phyloP scores from a whole-genome alignment of 2,888 invertebrate genomes.

The Schizaphis graminum region DNA sequence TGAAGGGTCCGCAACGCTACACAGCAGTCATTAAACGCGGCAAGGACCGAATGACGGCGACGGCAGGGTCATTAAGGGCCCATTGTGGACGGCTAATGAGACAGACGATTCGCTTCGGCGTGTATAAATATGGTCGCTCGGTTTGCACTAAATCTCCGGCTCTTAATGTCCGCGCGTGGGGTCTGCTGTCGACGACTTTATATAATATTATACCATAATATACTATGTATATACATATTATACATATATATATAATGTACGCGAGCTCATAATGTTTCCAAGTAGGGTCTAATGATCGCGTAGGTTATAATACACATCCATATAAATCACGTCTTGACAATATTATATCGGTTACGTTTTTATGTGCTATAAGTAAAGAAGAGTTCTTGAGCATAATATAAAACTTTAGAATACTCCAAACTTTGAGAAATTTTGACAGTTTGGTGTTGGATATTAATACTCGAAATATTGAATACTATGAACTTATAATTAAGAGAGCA shows the following conservation, averaged over 20 bases:
- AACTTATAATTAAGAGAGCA: not conserved
- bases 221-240: not conserved
- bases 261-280: not conserved
- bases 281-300: not conserved
- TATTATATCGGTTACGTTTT: not conserved
- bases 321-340: conserved; percentile 21
- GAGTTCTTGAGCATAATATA: not conserved
- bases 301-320: not conserved
- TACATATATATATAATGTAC: not conserved
- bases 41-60: conserved; percentile 27
- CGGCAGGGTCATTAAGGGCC: conserved; percentile 57
- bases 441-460: not conserved
- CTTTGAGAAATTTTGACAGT: not conserved
- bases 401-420: not conserved
- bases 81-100: conserved; percentile 66
- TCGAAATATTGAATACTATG: not conserved
- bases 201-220: not conserved
- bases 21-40: conserved; percentile 58
- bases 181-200: conserved; percentile 4
- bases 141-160: conserved; percentile 50
- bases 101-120: conserved; percentile 63
- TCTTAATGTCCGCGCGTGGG: conserved; percentile 31
- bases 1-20: not conserved
- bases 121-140: conserved; percentile 53
- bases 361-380: not conserved